Conservation (phyloP, 64 coral and sea anemone species). For the Astreopora myriophthalma region DNA sequence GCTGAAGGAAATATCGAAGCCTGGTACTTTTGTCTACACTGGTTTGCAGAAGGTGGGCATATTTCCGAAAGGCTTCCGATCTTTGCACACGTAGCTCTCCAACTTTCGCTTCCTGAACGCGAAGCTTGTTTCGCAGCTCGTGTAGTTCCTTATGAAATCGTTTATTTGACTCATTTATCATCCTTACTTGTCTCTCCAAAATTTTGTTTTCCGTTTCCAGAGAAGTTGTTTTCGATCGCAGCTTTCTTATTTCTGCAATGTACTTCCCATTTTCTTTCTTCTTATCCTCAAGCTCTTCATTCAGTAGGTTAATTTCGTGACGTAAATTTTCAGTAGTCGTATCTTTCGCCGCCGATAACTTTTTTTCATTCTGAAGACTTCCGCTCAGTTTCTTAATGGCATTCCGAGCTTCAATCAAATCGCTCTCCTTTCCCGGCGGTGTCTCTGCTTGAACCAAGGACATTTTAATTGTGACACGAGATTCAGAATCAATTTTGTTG, state of each 20-base stretch:
- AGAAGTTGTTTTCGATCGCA: slow-evolving; percentile 46
- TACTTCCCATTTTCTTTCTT: slow-evolving; percentile 41
- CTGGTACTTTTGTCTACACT: slow-evolving; percentile 52
- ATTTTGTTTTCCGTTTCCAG: slow-evolving; percentile 83
- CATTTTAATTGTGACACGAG: not conserved
- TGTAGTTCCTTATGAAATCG: slow-evolving; percentile 60
- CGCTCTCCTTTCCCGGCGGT: not conserved
- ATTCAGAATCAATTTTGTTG: not conserved
- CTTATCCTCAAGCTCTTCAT: slow-evolving; percentile 67
- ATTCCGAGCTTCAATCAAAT: slow-evolving; percentile 53
- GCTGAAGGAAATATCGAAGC: slow-evolving; percentile 48
- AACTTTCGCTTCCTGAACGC: slow-evolving; percentile 63
- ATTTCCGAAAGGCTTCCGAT: slow-evolving; percentile 21
- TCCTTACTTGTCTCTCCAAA: slow-evolving; percentile 71
- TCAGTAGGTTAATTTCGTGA: slow-evolving; percentile 65
- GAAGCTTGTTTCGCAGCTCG: slow-evolving; percentile 71
- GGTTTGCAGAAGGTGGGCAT: slow-evolving; percentile 29
- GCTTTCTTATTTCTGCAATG: slow-evolving; percentile 32
- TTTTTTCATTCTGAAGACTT: slow-evolving; percentile 62
- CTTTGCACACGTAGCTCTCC: slow-evolving; percentile 65
- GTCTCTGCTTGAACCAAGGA: not conserved
- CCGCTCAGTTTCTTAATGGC: slow-evolving; percentile 31
- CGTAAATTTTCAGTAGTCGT: slow-evolving; percentile 71
- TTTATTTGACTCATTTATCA: slow-evolving; percentile 84
- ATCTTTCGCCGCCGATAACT: slow-evolving; percentile 58